These are phyloP conservation scores for Drosophila biarmipes DNA, from an alignment of 1,140 invertebrate species.

Conservation along the genomic window DNA sequence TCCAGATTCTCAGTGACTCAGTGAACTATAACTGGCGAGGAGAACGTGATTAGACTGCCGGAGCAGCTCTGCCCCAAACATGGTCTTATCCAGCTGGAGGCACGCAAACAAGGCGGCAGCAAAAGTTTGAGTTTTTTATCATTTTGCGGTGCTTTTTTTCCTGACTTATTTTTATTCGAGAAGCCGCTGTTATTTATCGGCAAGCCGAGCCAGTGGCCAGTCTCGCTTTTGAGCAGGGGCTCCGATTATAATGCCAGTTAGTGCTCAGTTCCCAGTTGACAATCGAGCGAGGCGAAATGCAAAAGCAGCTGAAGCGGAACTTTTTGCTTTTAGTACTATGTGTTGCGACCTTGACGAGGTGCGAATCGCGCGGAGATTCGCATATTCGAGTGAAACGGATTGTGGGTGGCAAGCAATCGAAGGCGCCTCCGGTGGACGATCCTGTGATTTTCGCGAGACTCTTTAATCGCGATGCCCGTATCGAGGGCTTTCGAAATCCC, in stretches of 20 bases:
- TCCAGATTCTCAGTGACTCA: slow-evolving; percentile 29
- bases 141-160: slow-evolving; percentile 19
- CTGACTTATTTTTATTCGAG: slow-evolving; percentile 13
- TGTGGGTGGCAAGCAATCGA: slow-evolving; percentile 86
- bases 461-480: slow-evolving; percentile 85
- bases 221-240: slow-evolving; percentile 30
- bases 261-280: slow-evolving; percentile 61
- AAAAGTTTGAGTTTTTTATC: slow-evolving; percentile 35
- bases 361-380: slow-evolving; percentile 4
- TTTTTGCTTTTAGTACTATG: slow-evolving; percentile 14
- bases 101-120: slow-evolving; percentile 39
- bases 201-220: slow-evolving; percentile 53
- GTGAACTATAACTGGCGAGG: slow-evolving; percentile 31
- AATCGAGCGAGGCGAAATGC: slow-evolving; percentile 65
- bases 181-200: slow-evolving; percentile 47
- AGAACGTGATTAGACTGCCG: slow-evolving; percentile 62
- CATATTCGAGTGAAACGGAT: slow-evolving; percentile 85
- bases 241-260: slow-evolving; percentile 12
- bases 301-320: slow-evolving; percentile 52
- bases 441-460: slow-evolving; percentile 86
- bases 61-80: slow-evolving; percentile 30
- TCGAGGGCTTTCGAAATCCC: slow-evolving; percentile 85
- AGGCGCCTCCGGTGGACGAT: slow-evolving; percentile 86
- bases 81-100: slow-evolving; percentile 42
- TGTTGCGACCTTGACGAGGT: slow-evolving; percentile 44